Percentiles rank a stretch among this genome's conserved stretches.
Evolutionary conservation across 2,113 vertebrate species (phyloP).

Genomic region (Leucosticte australis): DNA sequence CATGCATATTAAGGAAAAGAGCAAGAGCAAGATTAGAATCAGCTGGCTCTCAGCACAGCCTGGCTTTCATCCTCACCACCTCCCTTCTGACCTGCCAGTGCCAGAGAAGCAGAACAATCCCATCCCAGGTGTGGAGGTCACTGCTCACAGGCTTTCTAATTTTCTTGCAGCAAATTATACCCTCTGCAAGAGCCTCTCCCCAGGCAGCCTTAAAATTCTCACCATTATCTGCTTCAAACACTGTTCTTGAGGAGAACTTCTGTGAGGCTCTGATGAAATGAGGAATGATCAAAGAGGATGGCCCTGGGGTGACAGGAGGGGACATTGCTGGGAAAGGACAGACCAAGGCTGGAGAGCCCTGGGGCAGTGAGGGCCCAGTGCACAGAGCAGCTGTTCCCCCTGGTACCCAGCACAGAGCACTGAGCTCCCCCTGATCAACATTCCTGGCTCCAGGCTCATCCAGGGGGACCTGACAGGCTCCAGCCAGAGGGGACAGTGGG

Average conservation of each 20-base stretch:
- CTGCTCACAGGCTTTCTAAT: neutral
- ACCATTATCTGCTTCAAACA: neutral
- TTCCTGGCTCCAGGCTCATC: neutral
- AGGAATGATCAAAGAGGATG: neutral
- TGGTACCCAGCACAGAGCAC: neutral
- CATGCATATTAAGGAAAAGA: conserved; percentile 26
- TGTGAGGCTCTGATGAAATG: neutral
- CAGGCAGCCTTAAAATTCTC: neutral
- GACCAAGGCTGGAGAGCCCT: neutral
- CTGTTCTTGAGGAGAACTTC: neutral
- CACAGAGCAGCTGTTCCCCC: neutral
- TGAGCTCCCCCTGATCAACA: neutral
- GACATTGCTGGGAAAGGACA: neutral
- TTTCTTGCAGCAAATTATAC: neutral
- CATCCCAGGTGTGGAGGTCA: neutral
- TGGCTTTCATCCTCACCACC: neutral
- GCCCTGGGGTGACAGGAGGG: neutral
- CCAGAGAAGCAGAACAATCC: neutral
- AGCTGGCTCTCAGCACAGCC: neutral
- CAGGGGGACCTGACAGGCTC: rapidly evolving
- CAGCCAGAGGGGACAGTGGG: neutral
- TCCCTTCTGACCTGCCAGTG: neutral
- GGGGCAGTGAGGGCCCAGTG: neutral
- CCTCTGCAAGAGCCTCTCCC: neutral
- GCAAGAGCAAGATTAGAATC: conserved; percentile 5